Evolutionary conservation across 2,113 vertebrate genomes (phyloP).

Genomic region (Heteronetta atricapilla): DNA sequence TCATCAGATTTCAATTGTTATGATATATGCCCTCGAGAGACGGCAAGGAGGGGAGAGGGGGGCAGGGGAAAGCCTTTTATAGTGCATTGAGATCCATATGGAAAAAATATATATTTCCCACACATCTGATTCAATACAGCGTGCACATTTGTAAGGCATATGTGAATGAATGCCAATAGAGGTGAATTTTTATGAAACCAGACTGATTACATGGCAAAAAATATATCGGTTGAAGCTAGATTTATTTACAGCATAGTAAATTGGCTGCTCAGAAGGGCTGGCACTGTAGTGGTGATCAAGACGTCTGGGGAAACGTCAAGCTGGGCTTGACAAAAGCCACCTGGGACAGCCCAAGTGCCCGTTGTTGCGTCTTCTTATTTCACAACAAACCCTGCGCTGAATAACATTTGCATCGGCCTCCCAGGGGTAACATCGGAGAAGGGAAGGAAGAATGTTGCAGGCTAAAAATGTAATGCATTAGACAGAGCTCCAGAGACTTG

Average conservation of each 20-base stretch:
- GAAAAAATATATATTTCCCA: constrained; percentile 76
- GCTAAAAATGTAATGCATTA: neutral
- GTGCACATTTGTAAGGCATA: constrained; percentile 68
- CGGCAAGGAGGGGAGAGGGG: neutral
- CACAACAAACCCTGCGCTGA: neutral
- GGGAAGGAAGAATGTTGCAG: neutral
- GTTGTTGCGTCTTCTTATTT: neutral
- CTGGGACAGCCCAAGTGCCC: neutral
- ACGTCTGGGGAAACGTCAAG: neutral
- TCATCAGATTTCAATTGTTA: constrained; percentile 73
- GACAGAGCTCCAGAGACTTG: neutral
- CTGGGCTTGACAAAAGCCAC: neutral
- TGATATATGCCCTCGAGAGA: constrained; percentile 69
- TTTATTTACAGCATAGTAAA: constrained; percentile 61
- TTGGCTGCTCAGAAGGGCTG: constrained; percentile 29
- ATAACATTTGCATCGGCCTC: neutral
- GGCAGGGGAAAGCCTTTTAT: constrained; percentile 55
- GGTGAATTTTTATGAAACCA: constrained; percentile 68
- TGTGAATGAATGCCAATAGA: constrained; percentile 62
- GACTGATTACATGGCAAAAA: constrained; percentile 71
- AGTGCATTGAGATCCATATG: constrained; percentile 71
- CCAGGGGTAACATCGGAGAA: neutral
- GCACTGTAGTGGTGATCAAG: neutral
- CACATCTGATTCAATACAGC: constrained; percentile 30
- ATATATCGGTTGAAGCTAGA: constrained; percentile 44